Percentiles rank a stretch among this genome's conserved stretches.
phyloP scores from a whole-genome alignment of 2,888 invertebrate species.

The Eugnorisma glareosa region DNA sequence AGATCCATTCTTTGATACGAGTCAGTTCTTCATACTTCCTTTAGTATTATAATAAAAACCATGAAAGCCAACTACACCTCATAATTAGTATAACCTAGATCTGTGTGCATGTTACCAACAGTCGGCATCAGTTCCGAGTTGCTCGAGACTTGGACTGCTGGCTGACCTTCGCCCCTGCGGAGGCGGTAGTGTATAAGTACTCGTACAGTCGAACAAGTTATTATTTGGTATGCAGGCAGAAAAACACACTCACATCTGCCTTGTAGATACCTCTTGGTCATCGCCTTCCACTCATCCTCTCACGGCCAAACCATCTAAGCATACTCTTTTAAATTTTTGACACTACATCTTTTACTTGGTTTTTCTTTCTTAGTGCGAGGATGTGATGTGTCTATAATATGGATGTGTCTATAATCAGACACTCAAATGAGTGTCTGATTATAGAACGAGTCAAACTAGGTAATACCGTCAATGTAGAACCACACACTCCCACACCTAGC shows the following conservation, averaged over 20 bases:
- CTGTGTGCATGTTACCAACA: conserved; percentile 1
- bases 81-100: conserved; percentile 13
- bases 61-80: neutral
- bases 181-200: neutral
- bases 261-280: neutral
- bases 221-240: neutral
- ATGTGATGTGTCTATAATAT: neutral
- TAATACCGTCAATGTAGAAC: neutral
- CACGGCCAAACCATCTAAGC: neutral
- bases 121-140: conserved; percentile 26
- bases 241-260: neutral
- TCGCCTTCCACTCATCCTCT: neutral
- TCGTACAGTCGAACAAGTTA: neutral
- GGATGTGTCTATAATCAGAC: no score
- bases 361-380: neutral
- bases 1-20: neutral
- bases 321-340: neutral
- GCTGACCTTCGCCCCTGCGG: conserved; percentile 28
- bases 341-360: neutral
- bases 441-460: neutral
- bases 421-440: no score
- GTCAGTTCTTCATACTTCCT: neutral
- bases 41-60: neutral
- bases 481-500: no score
- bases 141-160: neutral